Percentiles rank a stretch among this genome's conserved stretches.
Conservation (phyloP, 2,113 vertebrate genomes). For the Solea senegalensis region DNA sequence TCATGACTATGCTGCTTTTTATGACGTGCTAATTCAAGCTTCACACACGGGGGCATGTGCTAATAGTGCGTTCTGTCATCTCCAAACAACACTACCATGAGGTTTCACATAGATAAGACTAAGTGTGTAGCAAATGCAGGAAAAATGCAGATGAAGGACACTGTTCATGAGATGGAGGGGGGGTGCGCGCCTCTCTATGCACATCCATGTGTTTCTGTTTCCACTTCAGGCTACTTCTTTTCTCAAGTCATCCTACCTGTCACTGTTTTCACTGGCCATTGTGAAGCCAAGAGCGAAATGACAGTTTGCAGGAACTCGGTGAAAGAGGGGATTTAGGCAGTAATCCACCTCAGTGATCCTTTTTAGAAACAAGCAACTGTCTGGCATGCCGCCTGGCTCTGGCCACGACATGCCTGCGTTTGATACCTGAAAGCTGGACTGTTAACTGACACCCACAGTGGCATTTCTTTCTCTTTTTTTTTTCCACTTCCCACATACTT, state of each 20-base stretch:
- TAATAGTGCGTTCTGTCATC: too few species aligned
- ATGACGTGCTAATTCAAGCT: not conserved
- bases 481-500: constrained; percentile 25
- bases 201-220: not conserved
- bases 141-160: not conserved
- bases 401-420: constrained; percentile 62
- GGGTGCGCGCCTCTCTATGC: not conserved
- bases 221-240: constrained; percentile 16
- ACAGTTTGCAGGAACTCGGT: constrained; percentile 62
- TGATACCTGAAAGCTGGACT: constrained; percentile 65
- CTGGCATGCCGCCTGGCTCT: constrained; percentile 64
- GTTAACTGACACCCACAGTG: constrained; percentile 68
- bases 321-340: constrained; percentile 68
- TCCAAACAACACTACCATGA: not conserved
- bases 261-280: constrained; percentile 59
- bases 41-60: not conserved
- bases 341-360: constrained; percentile 73
- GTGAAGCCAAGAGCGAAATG: constrained; percentile 57
- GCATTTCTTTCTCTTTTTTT: constrained; percentile 44
- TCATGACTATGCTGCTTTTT: not conserved
- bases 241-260: constrained; percentile 34
- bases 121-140: constrained; percentile 1
- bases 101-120: not conserved
- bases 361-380: constrained; percentile 64
- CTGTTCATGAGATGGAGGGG: not conserved